Evolutionary conservation across 2,113 vertebrate species (phyloP).

Genomic region (Myxocyprinus asiaticus): DNA sequence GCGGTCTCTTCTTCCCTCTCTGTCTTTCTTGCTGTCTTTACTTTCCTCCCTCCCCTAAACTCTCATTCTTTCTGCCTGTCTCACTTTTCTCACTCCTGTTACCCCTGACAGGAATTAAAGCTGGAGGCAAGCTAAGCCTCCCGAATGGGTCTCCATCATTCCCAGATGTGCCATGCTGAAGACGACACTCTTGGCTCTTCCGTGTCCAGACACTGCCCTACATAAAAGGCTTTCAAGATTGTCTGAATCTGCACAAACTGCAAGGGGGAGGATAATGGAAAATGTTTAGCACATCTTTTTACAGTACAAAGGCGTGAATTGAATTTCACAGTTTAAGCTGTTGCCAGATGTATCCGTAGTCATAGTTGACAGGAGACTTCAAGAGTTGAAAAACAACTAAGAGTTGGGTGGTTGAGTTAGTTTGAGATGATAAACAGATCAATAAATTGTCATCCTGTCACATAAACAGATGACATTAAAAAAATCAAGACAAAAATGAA

Average conservation of each 20-base stretch:
- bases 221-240: conserved; percentile 31
- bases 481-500: too few relatives aligned
- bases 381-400: too few relatives aligned
- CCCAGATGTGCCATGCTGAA: conserved; percentile 7
- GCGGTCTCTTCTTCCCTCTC: neutral
- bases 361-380: neutral
- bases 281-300: conserved; percentile 31
- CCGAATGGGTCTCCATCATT: conserved; percentile 35
- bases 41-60: neutral
- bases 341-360: neutral
- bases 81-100: conserved; percentile 1
- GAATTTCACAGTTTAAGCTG: conserved; percentile 20
- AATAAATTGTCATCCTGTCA: too few relatives aligned
- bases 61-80: neutral
- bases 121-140: conserved; percentile 29
- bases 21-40: neutral
- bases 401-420: too few relatives aligned
- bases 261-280: neutral
- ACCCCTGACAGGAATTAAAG: conserved; percentile 21
- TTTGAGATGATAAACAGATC: too few relatives aligned
- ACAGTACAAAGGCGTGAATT: neutral
- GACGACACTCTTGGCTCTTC: conserved; percentile 7
- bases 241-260: neutral
- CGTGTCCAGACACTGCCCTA: conserved; percentile 22
- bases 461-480: too few relatives aligned